Percentiles rank a stretch among this genome's conserved stretches.
phyloP scores from a whole-genome alignment of 2,888 invertebrate genomes.

The Heliconius erato region DNA sequence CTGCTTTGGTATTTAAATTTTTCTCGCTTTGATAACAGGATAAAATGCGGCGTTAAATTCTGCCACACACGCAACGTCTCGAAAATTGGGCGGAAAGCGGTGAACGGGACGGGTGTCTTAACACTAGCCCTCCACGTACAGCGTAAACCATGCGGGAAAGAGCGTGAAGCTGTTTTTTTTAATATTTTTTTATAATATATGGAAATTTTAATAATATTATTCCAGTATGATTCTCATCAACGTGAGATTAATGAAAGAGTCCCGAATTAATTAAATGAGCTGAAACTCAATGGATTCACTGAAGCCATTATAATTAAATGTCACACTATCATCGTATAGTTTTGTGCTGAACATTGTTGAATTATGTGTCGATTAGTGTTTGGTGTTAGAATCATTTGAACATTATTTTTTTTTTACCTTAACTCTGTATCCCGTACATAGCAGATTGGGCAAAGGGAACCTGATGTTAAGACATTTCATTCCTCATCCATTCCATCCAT shows the following conservation, averaged over 20 bases:
- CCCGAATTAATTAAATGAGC: background rate
- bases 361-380: background rate
- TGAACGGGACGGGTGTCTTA: background rate
- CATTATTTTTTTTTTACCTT: too few species aligned
- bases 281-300: background rate
- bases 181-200: background rate
- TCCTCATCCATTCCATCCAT: too few species aligned
- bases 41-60: background rate
- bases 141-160: too few species aligned
- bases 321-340: background rate
- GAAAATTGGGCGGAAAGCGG: background rate
- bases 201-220: background rate
- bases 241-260: background rate
- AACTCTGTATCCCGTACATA: too few species aligned
- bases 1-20: background rate
- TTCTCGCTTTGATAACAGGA: background rate
- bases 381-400: too few species aligned
- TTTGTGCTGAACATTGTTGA: background rate
- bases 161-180: background rate
- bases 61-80: background rate
- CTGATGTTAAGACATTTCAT: too few species aligned
- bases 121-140: background rate
- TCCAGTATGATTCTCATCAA: background rate
- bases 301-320: background rate
- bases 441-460: too few species aligned